Conservation (phyloP, 1,140 invertebrate genomes). For the Drosophila pseudoananassae region DNA sequence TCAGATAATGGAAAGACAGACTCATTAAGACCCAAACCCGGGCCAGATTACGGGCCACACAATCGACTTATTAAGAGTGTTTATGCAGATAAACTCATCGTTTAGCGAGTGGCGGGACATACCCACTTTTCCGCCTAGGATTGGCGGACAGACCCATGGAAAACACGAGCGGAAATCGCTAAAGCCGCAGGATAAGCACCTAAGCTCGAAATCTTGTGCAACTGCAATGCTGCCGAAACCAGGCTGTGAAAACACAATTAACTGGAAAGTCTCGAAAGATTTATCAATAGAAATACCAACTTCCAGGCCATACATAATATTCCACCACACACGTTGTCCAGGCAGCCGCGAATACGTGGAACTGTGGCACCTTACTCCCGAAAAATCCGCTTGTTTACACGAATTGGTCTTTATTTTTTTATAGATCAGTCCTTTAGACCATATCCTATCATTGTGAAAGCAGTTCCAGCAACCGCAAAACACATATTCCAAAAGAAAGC, state of each 20-base stretch:
- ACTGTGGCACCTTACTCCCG: slow-evolving; percentile 43
- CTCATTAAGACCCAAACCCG: slow-evolving; percentile 56
- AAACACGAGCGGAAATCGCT: slow-evolving; percentile 55
- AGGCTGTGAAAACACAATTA: slow-evolving; percentile 55
- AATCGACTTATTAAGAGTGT: slow-evolving; percentile 83
- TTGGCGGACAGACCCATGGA: slow-evolving; percentile 57
- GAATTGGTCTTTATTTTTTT: slow-evolving; percentile 62
- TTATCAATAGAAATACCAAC: slow-evolving; percentile 58
- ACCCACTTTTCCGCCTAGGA: slow-evolving; percentile 76
- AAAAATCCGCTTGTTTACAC: slow-evolving; percentile 58
- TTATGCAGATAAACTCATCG: slow-evolving; percentile 82
- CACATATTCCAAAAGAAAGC: slow-evolving; percentile 60
- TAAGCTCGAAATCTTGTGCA: slow-evolving; percentile 23
- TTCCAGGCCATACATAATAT: slow-evolving; percentile 29
- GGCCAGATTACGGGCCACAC: slow-evolving; percentile 58
- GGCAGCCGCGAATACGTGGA: slow-evolving; percentile 22
- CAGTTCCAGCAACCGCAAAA: slow-evolving; percentile 73
- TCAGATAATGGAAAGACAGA: slow-evolving; percentile 46
- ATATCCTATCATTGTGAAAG: slow-evolving; percentile 46
- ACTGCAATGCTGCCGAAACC: slow-evolving; percentile 3
- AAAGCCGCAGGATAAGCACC: slow-evolving; percentile 27
- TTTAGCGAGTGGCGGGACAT: slow-evolving; percentile 82
- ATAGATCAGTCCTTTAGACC: slow-evolving; percentile 8
- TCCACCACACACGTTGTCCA: slow-evolving; percentile 43
- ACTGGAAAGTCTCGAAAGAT: slow-evolving; percentile 51